phyloP scores from a whole-genome alignment of 2,113 vertebrate genomes.

The Thalassoma bifasciatum region DNA sequence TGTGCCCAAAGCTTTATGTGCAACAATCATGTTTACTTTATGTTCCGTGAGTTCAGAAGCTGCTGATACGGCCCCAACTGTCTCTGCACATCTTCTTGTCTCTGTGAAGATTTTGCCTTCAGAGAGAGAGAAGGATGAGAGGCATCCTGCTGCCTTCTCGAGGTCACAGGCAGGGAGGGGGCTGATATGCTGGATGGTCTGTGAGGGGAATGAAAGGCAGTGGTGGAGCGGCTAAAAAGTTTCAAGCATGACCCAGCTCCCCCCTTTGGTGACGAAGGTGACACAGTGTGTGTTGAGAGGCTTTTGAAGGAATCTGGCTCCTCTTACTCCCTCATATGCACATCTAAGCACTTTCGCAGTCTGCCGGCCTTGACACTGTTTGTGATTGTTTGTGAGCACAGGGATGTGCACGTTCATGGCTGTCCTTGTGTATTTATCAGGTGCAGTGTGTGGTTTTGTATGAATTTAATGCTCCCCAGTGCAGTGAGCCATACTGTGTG shows the following conservation, averaged over 20 bases:
- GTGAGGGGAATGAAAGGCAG: slow-evolving; percentile 57
- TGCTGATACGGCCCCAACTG: slow-evolving; percentile 12
- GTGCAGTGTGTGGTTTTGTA: slow-evolving; percentile 55
- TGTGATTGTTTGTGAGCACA: slow-evolving; percentile 9
- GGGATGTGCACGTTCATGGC: neutral
- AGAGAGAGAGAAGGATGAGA: slow-evolving; percentile 49
- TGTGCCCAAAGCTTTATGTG: slow-evolving; percentile 37
- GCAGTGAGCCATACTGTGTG: slow-evolving; percentile 55
- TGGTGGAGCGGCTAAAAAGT: slow-evolving; percentile 55
- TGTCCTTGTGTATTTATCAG: slow-evolving; percentile 49
- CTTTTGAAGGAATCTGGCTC: slow-evolving; percentile 69
- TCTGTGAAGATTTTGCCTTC: slow-evolving; percentile 46
- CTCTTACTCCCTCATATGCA: slow-evolving; percentile 71
- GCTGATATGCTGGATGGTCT: slow-evolving; percentile 49
- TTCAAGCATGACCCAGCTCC: slow-evolving; percentile 66
- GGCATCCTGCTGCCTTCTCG: slow-evolving; percentile 46
- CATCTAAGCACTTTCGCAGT: slow-evolving; percentile 73
- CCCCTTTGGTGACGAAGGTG: slow-evolving; percentile 64
- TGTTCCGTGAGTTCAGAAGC: slow-evolving; percentile 28
- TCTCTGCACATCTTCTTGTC: slow-evolving; percentile 27
- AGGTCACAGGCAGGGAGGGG: slow-evolving; percentile 57
- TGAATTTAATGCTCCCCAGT: slow-evolving; percentile 45
- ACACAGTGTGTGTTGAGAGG: slow-evolving; percentile 51
- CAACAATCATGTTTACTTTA: slow-evolving; percentile 47
- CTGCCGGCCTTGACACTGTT: slow-evolving; percentile 26